Base-by-base conservation (phyloP, 2,888 invertebrate species). In the Orchestes rusci region DNA sequence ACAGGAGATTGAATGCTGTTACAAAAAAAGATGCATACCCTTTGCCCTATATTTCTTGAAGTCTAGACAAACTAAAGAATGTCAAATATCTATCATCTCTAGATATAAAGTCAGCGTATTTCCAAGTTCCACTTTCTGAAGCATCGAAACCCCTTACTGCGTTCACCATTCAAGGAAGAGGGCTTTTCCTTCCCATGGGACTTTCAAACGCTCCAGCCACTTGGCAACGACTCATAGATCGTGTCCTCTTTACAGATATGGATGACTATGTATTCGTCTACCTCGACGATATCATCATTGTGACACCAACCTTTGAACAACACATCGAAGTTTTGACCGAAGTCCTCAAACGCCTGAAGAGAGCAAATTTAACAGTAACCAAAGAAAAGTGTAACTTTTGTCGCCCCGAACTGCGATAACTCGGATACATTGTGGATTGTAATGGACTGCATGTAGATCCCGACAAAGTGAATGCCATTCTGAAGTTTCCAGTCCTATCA, bases 41-140 rank as follows among this genome's bases (percentile, higher is more conserved):
- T 12, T 5, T 30, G 12, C 30, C 30, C 5, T 30, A 30, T 30
- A 13, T 30, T 5, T 12, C 7, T 5, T 8, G 10, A 10, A 30
- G 10, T 4, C 12, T 30, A 12, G 30, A 30, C 12, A 30, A 30
- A 30, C 12, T 65, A 1, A 39, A 59, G 1, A 46, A 54, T 16
- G 60, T 61, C 3, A 43, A 48, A 16, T 65, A 53, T 34, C 52
- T 66, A 7, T 54, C 55, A 1, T 60, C 59, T 1, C 39, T 64
- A 1, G 65, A 66, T 43, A 34, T 57, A 3, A 51, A 52, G 19
- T 33, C 32, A 15, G 62, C 59, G 1, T 63, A 59, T 37, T 55
- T 50, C 33, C 59, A 62, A 39, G 50, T 63, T 17, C 56, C 56
- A 4, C 34, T 52, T 12, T 38, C 32, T 8, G 35, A n/a, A 13